These are phyloP conservation scores for Dryadula phaetusa DNA, from an alignment of 2,888 invertebrate genomes.

Conservation along the genomic window DNA sequence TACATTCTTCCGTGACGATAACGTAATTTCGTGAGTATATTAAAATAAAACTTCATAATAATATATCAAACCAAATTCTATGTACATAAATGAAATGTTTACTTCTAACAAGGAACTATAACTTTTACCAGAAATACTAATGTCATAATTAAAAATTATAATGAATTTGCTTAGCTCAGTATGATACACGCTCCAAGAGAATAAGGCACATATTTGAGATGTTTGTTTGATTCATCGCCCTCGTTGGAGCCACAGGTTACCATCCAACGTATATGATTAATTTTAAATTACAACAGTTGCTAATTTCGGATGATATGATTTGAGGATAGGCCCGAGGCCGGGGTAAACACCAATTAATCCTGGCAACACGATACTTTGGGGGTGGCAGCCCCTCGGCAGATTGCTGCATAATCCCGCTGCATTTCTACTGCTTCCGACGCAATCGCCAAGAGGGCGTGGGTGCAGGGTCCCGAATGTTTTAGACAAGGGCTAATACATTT, in stretches of 20 bases:
- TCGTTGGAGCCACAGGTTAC: conserved; percentile 51
- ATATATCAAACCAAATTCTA: neutral
- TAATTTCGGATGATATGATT: conserved; percentile 77
- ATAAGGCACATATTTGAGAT: neutral
- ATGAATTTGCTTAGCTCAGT: neutral
- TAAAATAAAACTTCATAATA: neutral
- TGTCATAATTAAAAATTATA: conserved; percentile 5
- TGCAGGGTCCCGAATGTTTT: conserved; percentile 56
- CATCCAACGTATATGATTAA: conserved; percentile 64
- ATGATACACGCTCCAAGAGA: neutral
- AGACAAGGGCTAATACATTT: conserved; percentile 65
- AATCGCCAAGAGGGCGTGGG: conserved; percentile 63
- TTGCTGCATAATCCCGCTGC: conserved; percentile 77
- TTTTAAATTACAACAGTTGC: conserved; percentile 72
- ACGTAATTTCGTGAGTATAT: conserved; percentile 12
- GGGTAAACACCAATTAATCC: conserved; percentile 82
- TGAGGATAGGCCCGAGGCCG: conserved; percentile 64
- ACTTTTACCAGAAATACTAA: neutral
- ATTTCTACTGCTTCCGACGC: conserved; percentile 79
- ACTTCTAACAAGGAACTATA: neutral
- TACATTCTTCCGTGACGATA: conserved; percentile 48
- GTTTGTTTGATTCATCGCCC: conserved; percentile 8
- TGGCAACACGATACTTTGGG: conserved; percentile 75
- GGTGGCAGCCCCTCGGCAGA: conserved; percentile 64
- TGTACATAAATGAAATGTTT: neutral